A percentile compares a stretch with the other conserved stretches of the same genome.
Evolutionary conservation across 2,888 invertebrate genomes (phyloP).

Genomic region (Anoplius nigerrimus): DNA sequence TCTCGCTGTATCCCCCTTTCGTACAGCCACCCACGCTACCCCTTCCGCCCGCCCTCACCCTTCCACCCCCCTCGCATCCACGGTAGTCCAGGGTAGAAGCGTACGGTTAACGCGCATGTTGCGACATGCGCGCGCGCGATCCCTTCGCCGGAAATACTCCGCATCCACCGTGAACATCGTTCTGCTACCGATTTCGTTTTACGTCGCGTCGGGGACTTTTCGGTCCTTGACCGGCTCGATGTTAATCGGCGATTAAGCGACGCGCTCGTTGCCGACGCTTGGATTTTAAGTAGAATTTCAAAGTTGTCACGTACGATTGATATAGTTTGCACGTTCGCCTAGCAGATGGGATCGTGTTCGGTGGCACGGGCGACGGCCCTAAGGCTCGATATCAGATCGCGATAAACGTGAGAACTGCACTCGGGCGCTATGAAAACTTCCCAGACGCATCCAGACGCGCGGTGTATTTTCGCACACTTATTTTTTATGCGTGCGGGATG

Average conservation of each 20-base stretch:
- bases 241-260: too few species aligned
- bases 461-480: background rate
- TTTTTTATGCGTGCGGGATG: background rate
- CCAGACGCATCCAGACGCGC: background rate
- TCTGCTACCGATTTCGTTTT: too few species aligned
- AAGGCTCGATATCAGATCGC: too few species aligned
- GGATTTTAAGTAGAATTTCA: too few species aligned
- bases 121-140: conserved; percentile 54
- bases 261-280: too few species aligned
- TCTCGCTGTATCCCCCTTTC: background rate
- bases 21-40: conserved; percentile 9
- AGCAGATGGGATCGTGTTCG: too few species aligned
- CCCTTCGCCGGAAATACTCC: conserved; percentile 31
- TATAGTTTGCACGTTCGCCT: too few species aligned
- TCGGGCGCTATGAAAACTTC: conserved; percentile 1
- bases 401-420: too few species aligned
- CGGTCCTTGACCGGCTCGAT: too few species aligned
- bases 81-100: conserved; percentile 45
- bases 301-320: too few species aligned
- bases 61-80: conserved; percentile 51
- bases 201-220: too few species aligned
- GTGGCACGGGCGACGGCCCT: too few species aligned
- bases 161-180: conserved; percentile 27
- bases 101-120: conserved; percentile 65
- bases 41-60: conserved; percentile 37